phyloP scores from a whole-genome alignment of 2,113 vertebrate genomes.

The Redunca redunca region DNA sequence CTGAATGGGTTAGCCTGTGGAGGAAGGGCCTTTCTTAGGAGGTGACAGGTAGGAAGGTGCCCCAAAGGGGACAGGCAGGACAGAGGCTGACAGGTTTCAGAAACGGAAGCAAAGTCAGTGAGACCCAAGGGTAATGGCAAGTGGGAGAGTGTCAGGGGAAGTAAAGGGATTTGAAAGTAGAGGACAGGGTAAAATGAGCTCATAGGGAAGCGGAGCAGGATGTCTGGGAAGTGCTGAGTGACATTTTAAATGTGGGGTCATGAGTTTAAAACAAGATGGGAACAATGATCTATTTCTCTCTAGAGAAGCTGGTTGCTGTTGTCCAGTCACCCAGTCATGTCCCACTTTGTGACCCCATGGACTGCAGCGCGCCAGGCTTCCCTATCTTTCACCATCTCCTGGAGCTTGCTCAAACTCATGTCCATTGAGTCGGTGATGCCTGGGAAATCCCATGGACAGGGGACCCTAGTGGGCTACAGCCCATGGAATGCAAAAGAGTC shows the following conservation, averaged over 20 bases:
- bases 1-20: not conserved
- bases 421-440: not conserved
- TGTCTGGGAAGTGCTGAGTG: not conserved
- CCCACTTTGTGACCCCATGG: not conserved
- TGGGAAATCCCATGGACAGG: not conserved
- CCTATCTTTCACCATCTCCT: not conserved
- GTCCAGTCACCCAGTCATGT: not conserved
- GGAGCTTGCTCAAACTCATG: not conserved
- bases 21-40: not conserved
- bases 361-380: not conserved
- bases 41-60: not conserved
- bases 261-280: not conserved
- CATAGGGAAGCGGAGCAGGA: not conserved
- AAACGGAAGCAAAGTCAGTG: not conserved
- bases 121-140: fast-evolving
- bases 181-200: not conserved
- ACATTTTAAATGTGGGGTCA: not conserved
- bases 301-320: not conserved
- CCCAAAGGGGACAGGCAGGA: not conserved
- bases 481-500: not conserved
- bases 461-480: not conserved
- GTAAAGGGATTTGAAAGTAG: not conserved
- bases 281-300: not conserved
- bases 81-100: not conserved
- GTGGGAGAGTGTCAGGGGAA: not conserved